Conservation (phyloP, 2,888 invertebrate genomes). For the Chrysolina haemoptera region DNA sequence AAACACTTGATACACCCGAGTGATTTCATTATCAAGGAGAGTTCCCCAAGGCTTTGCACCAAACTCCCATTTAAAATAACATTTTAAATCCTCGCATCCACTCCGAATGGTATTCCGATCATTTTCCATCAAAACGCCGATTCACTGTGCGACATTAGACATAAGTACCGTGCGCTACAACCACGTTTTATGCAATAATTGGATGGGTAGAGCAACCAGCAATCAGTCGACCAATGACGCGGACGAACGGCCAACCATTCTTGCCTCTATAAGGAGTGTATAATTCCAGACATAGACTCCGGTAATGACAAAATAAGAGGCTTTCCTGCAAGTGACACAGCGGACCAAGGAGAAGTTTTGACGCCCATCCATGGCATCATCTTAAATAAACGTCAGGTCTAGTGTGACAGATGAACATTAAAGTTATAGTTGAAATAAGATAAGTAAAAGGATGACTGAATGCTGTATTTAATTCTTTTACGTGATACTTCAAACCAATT, state of each 20-base stretch:
- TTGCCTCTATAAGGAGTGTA: constrained; percentile 63
- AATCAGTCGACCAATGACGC: constrained; percentile 63
- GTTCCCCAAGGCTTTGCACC: neutral
- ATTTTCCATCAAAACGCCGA: constrained; percentile 29
- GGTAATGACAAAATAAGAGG: constrained; percentile 71
- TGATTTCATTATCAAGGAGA: neutral
- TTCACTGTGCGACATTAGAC: constrained; percentile 37
- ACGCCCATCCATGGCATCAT: neutral
- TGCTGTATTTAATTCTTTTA: constrained; percentile 70
- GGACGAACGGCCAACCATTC: constrained; percentile 54
- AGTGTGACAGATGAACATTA: constrained; percentile 66
- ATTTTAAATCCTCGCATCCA: neutral
- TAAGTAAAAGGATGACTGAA: constrained; percentile 71
- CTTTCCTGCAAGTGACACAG: constrained; percentile 65
- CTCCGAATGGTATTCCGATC: constrained; percentile 10
- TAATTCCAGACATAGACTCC: constrained; percentile 69
- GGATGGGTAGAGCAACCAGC: constrained; percentile 62
- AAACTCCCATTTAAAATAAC: neutral
- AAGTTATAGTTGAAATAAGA: constrained; percentile 69
- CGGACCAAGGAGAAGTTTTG: constrained; percentile 49
- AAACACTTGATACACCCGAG: neutral
- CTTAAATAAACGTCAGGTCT: constrained; percentile 51
- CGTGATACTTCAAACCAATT: constrained; percentile 70
- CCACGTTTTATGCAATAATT: constrained; percentile 68
- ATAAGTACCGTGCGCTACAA: constrained; percentile 53